Base-by-base conservation (phyloP, 2,113 vertebrate species). In the Riparia riparia region DNA sequence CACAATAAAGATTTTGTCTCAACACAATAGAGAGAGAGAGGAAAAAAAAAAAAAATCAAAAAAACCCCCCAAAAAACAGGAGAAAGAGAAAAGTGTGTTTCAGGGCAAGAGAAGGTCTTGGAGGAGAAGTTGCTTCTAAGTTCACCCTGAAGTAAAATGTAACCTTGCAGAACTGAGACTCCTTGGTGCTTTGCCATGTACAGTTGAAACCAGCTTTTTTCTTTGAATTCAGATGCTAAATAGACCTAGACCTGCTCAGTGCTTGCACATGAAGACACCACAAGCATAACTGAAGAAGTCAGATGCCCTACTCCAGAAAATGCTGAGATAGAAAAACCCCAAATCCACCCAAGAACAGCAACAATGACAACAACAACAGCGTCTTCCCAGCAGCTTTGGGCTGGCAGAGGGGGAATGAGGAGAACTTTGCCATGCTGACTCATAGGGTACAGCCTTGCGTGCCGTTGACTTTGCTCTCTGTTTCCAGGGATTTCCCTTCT, bases 401-500 rank as follows among this genome's bases (percentile, higher is more conserved):
- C 68, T 93, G 76, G 68, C 42, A 74, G 80, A 83, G 31, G 34
- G 71, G 63, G 64, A 90, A 39, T 18, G 39, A 76, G 56, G 90
- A 90, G 89, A 78, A 81, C 60, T 95, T 92, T 34, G n/a, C 77
- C 1, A 0, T 83, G 92, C 79, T 90, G 95, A 93, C 88, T 93
- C 92, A 93, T 0, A 4, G 87, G 53, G 17, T 42, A 44, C 26
- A 70, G 82, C 5, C 63, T 63, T 63, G 39, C 5, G 3, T 22
- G 42, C 10, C 1, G 0, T 44, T 58, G 71, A 89, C 71, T 85
- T 85, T 63, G 42, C 58, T 83, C 54, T 76, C 80, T 66, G 45
- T 28, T 77, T 45, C 42, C 68, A 44, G 74, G 90, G 92, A 86
- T 94, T 96, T 96, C 92, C 87, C 85, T 90, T 93, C 87, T 10